phyloP scores from a whole-genome alignment of 2,888 invertebrate species.

The Isotomurus palustris region DNA sequence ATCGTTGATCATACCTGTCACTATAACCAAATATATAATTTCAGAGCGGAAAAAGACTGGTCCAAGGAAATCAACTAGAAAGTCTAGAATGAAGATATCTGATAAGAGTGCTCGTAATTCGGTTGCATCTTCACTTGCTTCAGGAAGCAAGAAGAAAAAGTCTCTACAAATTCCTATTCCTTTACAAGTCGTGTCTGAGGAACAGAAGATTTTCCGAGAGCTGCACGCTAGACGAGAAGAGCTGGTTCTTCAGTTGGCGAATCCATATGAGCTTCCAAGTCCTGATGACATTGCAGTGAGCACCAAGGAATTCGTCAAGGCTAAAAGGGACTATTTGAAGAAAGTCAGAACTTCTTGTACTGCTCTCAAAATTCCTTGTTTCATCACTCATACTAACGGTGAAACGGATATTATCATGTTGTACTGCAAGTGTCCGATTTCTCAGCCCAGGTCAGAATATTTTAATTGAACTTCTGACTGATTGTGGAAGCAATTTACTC shows the following conservation, averaged over 20 bases:
- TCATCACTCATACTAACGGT: not conserved
- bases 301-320: conserved; percentile 13
- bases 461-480: not conserved
- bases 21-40: too few relatives aligned
- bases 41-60: too few relatives aligned
- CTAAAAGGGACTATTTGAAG: conserved; percentile 15
- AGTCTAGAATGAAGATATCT: too few relatives aligned
- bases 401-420: conserved; percentile 3
- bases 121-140: too few relatives aligned
- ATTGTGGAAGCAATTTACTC: not conserved
- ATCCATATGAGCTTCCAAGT: not conserved
- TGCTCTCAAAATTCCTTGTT: conserved; percentile 13
- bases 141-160: too few relatives aligned
- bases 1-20: too few relatives aligned
- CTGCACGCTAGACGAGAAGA: not conserved
- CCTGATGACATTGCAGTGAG: conserved; percentile 6
- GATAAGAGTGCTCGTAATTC: too few relatives aligned
- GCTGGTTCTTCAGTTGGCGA: not conserved
- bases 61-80: too few relatives aligned
- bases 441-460: not conserved
- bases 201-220: too few relatives aligned
- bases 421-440: conserved; percentile 17
- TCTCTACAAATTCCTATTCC: too few relatives aligned
- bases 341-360: not conserved
- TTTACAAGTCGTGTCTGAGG: too few relatives aligned